Percentiles rank a stretch among this genome's conserved stretches.
Conservation (phyloP, 2,113 vertebrate species). For the Aspidoscelis tigris region DNA sequence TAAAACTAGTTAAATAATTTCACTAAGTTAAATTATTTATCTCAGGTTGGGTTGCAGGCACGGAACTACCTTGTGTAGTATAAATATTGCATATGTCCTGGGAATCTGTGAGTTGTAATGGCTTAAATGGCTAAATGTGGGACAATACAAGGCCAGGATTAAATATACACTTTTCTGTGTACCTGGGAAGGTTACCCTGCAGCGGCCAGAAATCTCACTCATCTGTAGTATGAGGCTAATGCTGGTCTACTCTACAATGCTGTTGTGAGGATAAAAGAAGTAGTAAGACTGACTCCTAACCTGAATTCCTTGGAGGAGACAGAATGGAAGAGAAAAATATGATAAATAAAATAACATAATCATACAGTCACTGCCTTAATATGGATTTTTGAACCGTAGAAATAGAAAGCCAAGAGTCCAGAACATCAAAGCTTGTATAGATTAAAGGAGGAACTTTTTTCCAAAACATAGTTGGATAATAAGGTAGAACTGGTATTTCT, state of each 20-base stretch:
- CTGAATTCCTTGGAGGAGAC: neutral
- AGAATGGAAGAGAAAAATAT: neutral
- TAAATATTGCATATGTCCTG: neutral
- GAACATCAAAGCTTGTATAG: neutral
- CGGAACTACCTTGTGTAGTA: neutral
- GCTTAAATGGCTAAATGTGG: neutral
- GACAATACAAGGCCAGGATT: neutral
- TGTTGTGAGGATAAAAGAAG: neutral
- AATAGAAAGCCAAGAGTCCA: neutral
- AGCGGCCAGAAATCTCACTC: neutral
- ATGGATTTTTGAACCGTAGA: neutral
- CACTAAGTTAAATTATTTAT: neutral
- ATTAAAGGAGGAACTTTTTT: neutral
- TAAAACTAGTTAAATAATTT: neutral
- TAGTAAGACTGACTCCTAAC: neutral
- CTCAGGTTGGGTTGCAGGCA: no score
- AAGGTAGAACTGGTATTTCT: neutral
- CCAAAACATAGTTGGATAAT: neutral
- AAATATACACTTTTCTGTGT: neutral
- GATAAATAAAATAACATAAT: neutral
- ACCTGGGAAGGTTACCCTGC: neutral
- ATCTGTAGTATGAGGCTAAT: neutral
- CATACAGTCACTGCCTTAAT: no score
- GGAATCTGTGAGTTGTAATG: neutral
- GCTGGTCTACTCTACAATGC: neutral